A percentile compares a stretch with the other conserved stretches of the same genome.
Evolutionary conservation across 2,888 invertebrate species (phyloP).

Genomic region (Pardosa pseudoannulata): DNA sequence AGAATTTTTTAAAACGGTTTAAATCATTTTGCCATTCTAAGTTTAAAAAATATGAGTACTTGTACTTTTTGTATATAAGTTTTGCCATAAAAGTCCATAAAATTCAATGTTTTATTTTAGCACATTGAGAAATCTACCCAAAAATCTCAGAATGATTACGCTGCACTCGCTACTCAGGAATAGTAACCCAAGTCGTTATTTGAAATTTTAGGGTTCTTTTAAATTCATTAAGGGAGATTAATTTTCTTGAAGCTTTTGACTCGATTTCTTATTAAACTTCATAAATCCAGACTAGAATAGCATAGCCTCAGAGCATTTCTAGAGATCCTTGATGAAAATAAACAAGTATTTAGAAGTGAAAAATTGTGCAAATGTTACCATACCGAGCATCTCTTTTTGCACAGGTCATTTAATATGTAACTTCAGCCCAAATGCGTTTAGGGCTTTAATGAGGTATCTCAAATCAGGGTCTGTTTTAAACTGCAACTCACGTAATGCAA

Average conservation of each 20-base stretch:
- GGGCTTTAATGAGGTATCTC: neutral
- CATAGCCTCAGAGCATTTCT: neutral
- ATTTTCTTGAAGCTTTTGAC: neutral
- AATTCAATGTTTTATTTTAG: too few species aligned
- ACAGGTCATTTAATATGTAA: neutral
- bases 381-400: neutral
- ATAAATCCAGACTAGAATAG: neutral
- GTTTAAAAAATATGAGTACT: too few species aligned
- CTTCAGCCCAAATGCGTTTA: neutral
- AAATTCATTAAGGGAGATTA: neutral
- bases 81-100: too few species aligned
- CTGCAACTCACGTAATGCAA: constrained; percentile 32
- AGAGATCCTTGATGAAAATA: neutral
- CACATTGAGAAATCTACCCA: neutral
- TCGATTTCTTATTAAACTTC: neutral
- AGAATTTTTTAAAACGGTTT: too few species aligned
- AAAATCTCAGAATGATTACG: neutral
- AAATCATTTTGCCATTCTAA: too few species aligned
- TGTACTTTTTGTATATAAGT: too few species aligned
- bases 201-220: neutral
- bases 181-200: neutral
- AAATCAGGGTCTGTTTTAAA: constrained; percentile 16
- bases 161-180: neutral
- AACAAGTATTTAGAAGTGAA: neutral
- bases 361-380: neutral